Evolutionary conservation across 2,797 vertebrate species (phyloP).

Genomic region (Sebastes iracundus): DNA sequence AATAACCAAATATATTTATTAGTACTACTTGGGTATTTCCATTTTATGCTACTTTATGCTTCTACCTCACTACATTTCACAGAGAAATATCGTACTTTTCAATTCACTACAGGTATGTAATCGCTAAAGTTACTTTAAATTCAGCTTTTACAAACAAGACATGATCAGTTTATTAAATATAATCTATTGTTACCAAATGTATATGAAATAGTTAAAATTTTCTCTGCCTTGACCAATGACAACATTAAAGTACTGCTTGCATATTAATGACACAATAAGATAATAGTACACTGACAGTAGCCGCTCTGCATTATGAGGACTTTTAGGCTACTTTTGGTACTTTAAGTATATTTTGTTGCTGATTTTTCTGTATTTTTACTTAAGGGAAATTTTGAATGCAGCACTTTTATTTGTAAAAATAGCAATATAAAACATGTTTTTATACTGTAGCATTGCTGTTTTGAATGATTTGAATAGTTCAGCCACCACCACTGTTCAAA

Average conservation of each 20-base stretch:
- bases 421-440: no score
- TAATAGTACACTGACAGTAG: not conserved
- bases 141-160: not conserved
- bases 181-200: not conserved
- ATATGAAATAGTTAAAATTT: not conserved
- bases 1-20: no score
- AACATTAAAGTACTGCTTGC: not conserved
- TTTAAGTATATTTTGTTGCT: accelerated
- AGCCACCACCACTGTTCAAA: not conserved
- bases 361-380: not conserved
- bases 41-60: not conserved
- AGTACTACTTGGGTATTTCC: not conserved
- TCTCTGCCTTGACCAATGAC: accelerated
- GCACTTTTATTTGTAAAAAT: not conserved
- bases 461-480: not conserved
- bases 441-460: not conserved
- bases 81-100: not conserved
- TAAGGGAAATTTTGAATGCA: accelerated
- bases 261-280: not conserved
- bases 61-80: not conserved
- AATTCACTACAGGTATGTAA: no score
- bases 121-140: not conserved
- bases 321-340: not conserved
- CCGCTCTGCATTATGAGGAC: not conserved
- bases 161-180: not conserved